A percentile compares a stretch with the other conserved stretches of the same genome.
Evolutionary conservation across 1,140 invertebrate species (phyloP).

Genomic region (Ruditapes philippinarum): DNA sequence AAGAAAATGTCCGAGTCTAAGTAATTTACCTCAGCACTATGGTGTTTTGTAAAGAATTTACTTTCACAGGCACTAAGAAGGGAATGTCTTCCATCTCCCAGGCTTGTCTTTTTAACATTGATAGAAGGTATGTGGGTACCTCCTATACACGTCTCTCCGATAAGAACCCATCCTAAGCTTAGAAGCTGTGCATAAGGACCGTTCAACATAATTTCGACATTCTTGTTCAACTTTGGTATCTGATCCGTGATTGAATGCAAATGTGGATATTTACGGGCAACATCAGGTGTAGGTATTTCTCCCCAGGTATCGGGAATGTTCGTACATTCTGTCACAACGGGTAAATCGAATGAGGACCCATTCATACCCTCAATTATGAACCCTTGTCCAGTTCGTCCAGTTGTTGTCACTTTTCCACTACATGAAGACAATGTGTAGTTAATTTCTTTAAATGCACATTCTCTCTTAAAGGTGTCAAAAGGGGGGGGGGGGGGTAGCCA

Average conservation of each 20-base stretch:
- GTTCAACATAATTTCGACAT: neutral
- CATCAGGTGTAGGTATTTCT: slow-evolving; percentile 18
- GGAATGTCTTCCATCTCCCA: neutral
- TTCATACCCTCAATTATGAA: slow-evolving; percentile 28
- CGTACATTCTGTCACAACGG: slow-evolving; percentile 1
- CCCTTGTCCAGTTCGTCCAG: neutral
- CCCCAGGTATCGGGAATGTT: neutral
- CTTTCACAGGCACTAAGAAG: neutral
- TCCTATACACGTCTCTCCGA: slow-evolving; percentile 36
- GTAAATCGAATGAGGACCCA: neutral
- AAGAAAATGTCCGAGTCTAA: neutral
- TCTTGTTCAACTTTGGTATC: neutral
- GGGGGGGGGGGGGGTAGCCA: slow-evolving; percentile 45
- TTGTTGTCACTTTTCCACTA: neutral
- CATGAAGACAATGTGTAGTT: slow-evolving; percentile 39
- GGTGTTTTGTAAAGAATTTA: neutral
- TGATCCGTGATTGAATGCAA: neutral
- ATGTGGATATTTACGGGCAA: neutral
- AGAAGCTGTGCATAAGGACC: slow-evolving; percentile 56
- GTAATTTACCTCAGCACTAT: neutral
- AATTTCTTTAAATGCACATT: neutral
- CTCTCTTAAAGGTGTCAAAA: neutral
- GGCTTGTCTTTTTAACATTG: neutral
- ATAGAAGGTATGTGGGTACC: neutral
- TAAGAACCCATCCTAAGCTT: slow-evolving; percentile 43